Evolutionary conservation across 1,140 invertebrate species (phyloP).

Genomic region (Dufourea novaeangliae): DNA sequence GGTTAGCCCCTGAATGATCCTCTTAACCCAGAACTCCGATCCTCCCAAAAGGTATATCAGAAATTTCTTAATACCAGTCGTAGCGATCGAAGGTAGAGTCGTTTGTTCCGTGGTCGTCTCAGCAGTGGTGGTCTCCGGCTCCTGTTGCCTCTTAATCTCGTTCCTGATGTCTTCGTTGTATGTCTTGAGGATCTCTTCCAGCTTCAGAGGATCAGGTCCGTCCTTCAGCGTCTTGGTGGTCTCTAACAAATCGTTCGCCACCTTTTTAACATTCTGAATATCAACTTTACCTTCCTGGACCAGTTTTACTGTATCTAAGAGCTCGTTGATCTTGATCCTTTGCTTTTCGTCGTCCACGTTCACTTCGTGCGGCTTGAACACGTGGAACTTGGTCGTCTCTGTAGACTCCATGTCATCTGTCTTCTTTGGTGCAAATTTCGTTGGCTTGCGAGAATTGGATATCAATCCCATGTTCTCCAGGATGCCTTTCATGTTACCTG

Average conservation of each 20-base stretch:
- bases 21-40: slow-evolving; percentile 68
- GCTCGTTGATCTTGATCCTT: slow-evolving; percentile 77
- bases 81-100: slow-evolving; percentile 42
- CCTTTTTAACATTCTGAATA: slow-evolving; percentile 71
- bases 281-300: slow-evolving; percentile 78
- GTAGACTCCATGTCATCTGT: slow-evolving; percentile 38
- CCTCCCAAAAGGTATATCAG: slow-evolving; percentile 71
- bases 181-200: slow-evolving; percentile 77
- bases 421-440: not conserved
- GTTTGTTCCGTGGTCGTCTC: slow-evolving; percentile 68
- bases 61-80: slow-evolving; percentile 75
- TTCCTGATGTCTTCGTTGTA: slow-evolving; percentile 77
- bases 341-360: slow-evolving; percentile 71
- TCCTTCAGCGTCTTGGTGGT: slow-evolving; percentile 72
- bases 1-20: slow-evolving; percentile 68
- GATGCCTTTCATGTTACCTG: slow-evolving; percentile 80
- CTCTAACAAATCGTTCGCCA: slow-evolving; percentile 73
- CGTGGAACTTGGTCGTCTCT: slow-evolving; percentile 66
- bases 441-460: slow-evolving; percentile 39
- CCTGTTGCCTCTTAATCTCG: slow-evolving; percentile 77
- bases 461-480: slow-evolving; percentile 82
- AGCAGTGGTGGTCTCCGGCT: slow-evolving; percentile 60
- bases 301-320: slow-evolving; percentile 79
- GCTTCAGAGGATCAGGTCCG: slow-evolving; percentile 78
- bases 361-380: slow-evolving; percentile 81